Evolutionary conservation across 2,797 vertebrate species (phyloP), one percentile per base, ranked within the genome.

Genomic region (Siniperca scherzeri): DNA sequence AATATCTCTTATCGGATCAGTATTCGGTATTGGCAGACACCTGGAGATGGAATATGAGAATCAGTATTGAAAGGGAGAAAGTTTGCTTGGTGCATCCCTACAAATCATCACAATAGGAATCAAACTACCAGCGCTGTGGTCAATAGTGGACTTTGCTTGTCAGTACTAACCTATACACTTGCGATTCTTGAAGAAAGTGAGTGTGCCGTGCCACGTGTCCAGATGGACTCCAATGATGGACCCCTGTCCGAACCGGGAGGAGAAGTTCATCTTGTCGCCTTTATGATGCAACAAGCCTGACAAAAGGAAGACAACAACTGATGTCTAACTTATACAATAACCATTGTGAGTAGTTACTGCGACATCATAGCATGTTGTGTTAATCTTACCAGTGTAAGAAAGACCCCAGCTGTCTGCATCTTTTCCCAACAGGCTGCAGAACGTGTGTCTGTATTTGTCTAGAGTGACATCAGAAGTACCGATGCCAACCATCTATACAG

Each of bases 381-480:
- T 50, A n/a, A 27, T 40, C 88, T 89, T 91, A 99, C 98, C 98
- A 52, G 98, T 99, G 91, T 99, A 99, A 8, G 98, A 99, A 48
- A 99, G 97, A 3, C 98, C 98, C 98, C 98, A 99, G 93, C 98
- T 99, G 91, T 99, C 98, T 82, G 96, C 96, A 0, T 99, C 98
- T 91, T 98, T 97, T 72, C 98, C 98, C 66, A 99, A 81, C 69
- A 99, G 95, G 91, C 98, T 99, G 95, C 98, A 99, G 94, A 99
- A 99, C 0, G 97, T 97, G 90, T 99, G 98, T 12, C 97, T 96
- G 92, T 97, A 99, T 93, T 98, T 98, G 94, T 99, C 98, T 74
- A 99, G 92, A 82, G 98, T 99, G 70, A 99, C 98, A 1, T 99
- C 98, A 0, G 95, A 97, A 0, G 98, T 98, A 48, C 98, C 98